A percentile compares a stretch with the other conserved stretches of the same genome.
These are phyloP conservation scores for Mustela nigripes DNA, from an alignment of 2,113 vertebrate genomes.

Conservation along the genomic window DNA sequence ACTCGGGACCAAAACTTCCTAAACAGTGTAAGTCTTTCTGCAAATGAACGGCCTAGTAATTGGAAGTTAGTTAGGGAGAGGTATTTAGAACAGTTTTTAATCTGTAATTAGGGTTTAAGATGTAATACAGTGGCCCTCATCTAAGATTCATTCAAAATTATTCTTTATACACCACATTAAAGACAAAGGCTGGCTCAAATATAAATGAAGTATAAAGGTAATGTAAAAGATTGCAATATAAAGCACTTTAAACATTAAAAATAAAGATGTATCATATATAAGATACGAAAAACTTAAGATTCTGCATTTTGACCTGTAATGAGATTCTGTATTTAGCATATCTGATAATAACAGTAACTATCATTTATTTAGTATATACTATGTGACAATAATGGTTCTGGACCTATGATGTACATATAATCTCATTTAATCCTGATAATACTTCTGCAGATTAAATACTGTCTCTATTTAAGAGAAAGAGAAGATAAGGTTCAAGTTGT, in stretches of 20 bases:
- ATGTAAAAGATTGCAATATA: not conserved
- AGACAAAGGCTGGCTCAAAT: not conserved
- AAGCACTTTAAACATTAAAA: slow-evolving; percentile 48
- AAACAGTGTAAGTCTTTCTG: not conserved
- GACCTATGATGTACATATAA: not conserved
- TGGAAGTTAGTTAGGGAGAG: not conserved
- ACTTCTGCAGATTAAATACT: not conserved
- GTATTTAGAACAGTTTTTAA: not conserved
- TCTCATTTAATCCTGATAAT: not conserved
- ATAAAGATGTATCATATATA: not conserved
- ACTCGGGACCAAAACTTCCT: not conserved
- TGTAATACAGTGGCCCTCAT: not conserved
- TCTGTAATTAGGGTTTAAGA: slow-evolving; percentile 18
- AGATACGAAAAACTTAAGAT: not conserved
- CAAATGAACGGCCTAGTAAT: not conserved
- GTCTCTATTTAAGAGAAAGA: not conserved
- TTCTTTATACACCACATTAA: slow-evolving; percentile 23
- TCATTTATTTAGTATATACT: not conserved
- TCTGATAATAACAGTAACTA: not conserved
- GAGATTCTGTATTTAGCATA: not conserved
- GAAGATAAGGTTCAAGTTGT: not conserved
- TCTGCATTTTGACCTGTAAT: not conserved
- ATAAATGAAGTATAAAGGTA: slow-evolving; percentile 44
- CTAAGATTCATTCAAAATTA: slow-evolving; percentile 53
- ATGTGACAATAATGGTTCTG: too few species aligned